phyloP scores from a whole-genome alignment of 1,140 invertebrate genomes.

The Gonioctena quinquepunctata region DNA sequence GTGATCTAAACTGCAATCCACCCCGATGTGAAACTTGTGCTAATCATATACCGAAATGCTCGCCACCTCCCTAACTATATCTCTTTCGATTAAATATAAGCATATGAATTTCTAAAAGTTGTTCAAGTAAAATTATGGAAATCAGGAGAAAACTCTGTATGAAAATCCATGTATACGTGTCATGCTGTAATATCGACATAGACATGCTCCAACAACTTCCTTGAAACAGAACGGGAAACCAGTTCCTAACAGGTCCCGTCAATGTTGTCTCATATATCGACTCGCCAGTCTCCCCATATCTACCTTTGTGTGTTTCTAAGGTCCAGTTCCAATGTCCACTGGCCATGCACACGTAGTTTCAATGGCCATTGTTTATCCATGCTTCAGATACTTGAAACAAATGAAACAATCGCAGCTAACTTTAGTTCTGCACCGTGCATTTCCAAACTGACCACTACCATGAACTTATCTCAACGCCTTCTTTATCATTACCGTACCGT shows the following conservation, averaged over 20 bases:
- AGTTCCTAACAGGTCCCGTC: background rate
- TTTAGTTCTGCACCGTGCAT: constrained; percentile 42
- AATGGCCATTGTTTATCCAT: constrained; percentile 41
- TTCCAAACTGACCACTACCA: constrained; percentile 31
- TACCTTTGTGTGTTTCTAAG: constrained; percentile 19
- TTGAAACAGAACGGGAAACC: background rate
- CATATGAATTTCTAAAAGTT: no score
- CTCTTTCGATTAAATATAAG: no score
- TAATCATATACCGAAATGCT: no score
- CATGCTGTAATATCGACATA: no score
- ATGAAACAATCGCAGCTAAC: constrained; percentile 37
- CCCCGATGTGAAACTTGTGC: no score
- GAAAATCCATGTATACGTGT: no score
- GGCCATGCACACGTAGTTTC: constrained; percentile 29
- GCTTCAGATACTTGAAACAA: constrained; percentile 39
- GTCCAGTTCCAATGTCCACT: constrained; percentile 26
- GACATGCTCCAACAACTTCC: no score
- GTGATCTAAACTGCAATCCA: no score
- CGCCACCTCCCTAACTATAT: no score
- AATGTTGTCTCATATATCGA: constrained; percentile 14
- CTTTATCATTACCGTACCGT: constrained; percentile 19
- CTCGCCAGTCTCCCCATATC: constrained; percentile 6
- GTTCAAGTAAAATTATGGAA: no score
- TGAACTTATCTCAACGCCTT: constrained; percentile 21
- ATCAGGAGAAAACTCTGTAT: no score